Evolutionary conservation across 2,888 invertebrate species (phyloP), one percentile per base, ranked within the genome.

Genomic region (Rambutsinella grinnellia): DNA sequence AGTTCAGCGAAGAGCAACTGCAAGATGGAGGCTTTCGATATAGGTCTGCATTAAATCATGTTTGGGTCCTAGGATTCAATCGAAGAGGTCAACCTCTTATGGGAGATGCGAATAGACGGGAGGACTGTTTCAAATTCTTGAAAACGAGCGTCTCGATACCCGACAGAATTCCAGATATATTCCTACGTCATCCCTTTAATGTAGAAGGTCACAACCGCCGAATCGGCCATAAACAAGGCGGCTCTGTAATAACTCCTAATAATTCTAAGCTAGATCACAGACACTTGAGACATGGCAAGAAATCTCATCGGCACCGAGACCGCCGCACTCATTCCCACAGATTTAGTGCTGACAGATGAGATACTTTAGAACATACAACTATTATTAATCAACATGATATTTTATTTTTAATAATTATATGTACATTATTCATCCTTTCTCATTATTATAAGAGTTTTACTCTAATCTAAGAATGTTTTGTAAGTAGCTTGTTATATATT

Each of bases 11-110:
- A 58, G 65, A 67, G 47, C 49, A 47, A n/a, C 44, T 15, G 24
- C 19, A 27, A 13, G 54, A 46, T 1, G 61, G 69, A 2, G 28
- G 69, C 56, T 79, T 75, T 24, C 67, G 75, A n/a, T 82, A 75
- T 66, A 61, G 44, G 26, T 81, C 80, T 51, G 78, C 61, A n/a
- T 58, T 63, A 61, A 77, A 81, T 63, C 24, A n/a, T 3, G 56
- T 54, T 2, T 82, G 82, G 82, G 54, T 72, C 19, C 44, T 82
- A 17, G 79, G 80, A 44, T 82, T 82, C 56, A 79, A 77, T 51
- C 63, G 13, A 27, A 75, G 62, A 21, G 82, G 82, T 15, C 46
- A 57, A 13, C 81, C 82, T 6, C n/a, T 81, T 10, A 21, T 44
- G 6, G 79, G 78, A 13, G 10, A 46, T 0, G 71, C 13, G 19